These are phyloP conservation scores for Australoheros scitulus DNA, from an alignment of 2,113 vertebrate species.

Conservation along the genomic window DNA sequence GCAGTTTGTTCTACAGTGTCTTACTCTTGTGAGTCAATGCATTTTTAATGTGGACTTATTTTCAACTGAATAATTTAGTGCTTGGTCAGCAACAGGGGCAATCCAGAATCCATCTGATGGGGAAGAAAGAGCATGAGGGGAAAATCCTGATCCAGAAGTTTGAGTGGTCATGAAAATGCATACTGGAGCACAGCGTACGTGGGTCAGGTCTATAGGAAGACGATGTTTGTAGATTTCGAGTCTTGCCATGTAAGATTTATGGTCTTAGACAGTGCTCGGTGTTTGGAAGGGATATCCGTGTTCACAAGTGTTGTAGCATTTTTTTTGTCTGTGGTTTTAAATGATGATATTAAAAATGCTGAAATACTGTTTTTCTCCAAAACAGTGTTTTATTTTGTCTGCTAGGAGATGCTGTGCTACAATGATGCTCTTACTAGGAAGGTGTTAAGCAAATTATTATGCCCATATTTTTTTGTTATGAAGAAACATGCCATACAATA, in stretches of 20 bases:
- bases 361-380: too few species aligned
- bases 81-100: slow-evolving; percentile 69
- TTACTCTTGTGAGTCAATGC: slow-evolving; percentile 66
- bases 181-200: slow-evolving; percentile 10
- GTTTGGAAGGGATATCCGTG: not conserved
- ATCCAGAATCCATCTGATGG: slow-evolving; percentile 69
- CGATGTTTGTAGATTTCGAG: not conserved
- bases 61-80: slow-evolving; percentile 78
- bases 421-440: not conserved
- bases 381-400: not conserved
- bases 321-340: not conserved
- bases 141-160: slow-evolving; percentile 52
- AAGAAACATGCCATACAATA: not conserved
- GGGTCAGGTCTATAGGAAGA: not conserved
- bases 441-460: not conserved
- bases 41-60: slow-evolving; percentile 80
- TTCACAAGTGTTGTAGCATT: not conserved
- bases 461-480: not conserved
- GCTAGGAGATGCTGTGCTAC: not conserved
- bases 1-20: slow-evolving; percentile 66
- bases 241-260: not conserved
- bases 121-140: slow-evolving; percentile 42
- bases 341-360: too few species aligned
- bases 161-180: slow-evolving; percentile 42
- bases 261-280: not conserved